Base-by-base conservation (phyloP, 1,140 invertebrate genomes). In the Streblospio benedicti region DNA sequence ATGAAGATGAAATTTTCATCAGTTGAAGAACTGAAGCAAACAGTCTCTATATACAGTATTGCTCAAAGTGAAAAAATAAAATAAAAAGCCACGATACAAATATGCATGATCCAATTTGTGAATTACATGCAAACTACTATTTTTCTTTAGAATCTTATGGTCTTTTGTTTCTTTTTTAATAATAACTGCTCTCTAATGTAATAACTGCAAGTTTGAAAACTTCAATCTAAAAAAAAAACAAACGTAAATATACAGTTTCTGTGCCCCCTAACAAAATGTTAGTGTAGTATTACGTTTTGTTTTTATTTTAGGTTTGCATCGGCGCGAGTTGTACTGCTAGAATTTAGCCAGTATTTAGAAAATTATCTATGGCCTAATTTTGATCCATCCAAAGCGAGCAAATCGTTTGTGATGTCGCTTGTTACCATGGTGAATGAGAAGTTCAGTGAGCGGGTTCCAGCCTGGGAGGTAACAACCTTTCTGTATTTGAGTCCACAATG, bases 391-490 rank as follows among this genome's bases (percentile, higher is more conserved):
- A 35, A 72, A 67, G 50, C 67, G n/a, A 67, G 59, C 6, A 59
- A 67, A 63, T 84, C 85, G 2, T 91, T 97, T 76, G 85, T 95
- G 61, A 86, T 99, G 85, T 96, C 93, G 0, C 94, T 99, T 63
- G 87, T 96, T 32, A 86, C 91, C 0, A 95, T 99, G 88, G 85
- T 98, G 12, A 99, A 99, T 83, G 95, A 99, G 71, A 99, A 99
- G 74, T 96, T 97, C 71, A 80, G 94, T 16, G 96, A 99, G 80
- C 80, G 94, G 65, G 91, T 98, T 14, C 88, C 89, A 62, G 91
- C 93, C n/a, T 99, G 95, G 95, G 85, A 89, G 72, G 86, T 90
- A 67, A 73, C 72, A 69, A 52, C 56, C 20, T 28, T 33, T 28
- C n/a, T n/a, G n/a, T n/a, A n/a, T n/a, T n/a, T n/a, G n/a, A n/a